A percentile compares a stretch with the other conserved stretches of the same genome.
phyloP scores from a whole-genome alignment of 2,113 vertebrate species.

The Ceratotherium simum region DNA sequence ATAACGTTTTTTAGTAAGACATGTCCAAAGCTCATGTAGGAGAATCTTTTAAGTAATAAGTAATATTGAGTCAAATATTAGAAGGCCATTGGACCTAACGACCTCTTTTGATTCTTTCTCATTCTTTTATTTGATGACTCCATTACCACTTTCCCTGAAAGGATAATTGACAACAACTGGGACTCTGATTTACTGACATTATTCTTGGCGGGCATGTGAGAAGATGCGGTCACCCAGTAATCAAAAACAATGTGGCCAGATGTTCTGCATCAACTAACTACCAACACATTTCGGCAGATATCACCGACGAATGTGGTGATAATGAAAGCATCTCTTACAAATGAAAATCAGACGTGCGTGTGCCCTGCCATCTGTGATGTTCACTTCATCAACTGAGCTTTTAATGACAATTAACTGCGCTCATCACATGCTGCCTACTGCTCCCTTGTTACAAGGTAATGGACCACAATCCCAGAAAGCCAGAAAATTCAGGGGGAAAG shows the following conservation, averaged over 20 bases:
- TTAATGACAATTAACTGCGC: conserved; percentile 72
- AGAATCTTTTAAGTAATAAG: not conserved
- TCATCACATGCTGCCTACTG: not conserved
- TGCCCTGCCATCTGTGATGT: conserved; percentile 2
- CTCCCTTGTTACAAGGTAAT: conserved; percentile 27
- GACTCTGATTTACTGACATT: conserved; percentile 46
- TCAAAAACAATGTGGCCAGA: conserved; percentile 48
- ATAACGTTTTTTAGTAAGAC: conserved; percentile 30
- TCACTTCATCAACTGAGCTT: conserved; percentile 48
- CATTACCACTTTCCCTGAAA: not conserved
- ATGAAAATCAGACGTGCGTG: not conserved
- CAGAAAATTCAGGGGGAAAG: conserved; percentile 37
- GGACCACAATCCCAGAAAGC: conserved; percentile 4
- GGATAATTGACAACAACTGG: conserved; percentile 2
- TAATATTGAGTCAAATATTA: conserved; percentile 9
- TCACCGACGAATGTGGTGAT: not conserved
- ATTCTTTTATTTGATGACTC: conserved; percentile 39
- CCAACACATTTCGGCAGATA: not conserved
- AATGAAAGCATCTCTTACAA: not conserved
- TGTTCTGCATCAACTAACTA: not conserved
- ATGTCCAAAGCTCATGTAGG: not conserved
- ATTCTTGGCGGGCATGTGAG: not conserved
- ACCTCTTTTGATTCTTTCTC: not conserved
- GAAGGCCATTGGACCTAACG: not conserved
- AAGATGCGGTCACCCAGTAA: not conserved